Evolutionary conservation across 2,797 vertebrate species (phyloP), one percentile per base, ranked within the genome.

Genomic region (Myotis daubentonii): DNA sequence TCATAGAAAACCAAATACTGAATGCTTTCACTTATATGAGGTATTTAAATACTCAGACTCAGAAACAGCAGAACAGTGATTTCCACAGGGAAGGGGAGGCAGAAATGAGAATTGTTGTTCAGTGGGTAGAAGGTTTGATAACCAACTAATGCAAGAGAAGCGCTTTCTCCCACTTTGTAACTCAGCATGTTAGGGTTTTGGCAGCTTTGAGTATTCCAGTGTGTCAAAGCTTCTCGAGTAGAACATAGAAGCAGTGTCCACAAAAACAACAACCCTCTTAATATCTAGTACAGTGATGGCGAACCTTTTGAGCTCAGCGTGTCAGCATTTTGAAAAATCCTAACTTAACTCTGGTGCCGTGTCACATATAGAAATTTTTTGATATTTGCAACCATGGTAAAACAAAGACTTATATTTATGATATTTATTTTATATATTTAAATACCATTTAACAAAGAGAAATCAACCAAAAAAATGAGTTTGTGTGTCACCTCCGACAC

Each of bases 91-190:
- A 8, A 19, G 25, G 5, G 13, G 20, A 38, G 25, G 33, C 23
- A 12, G 55, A 62, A 79, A 79, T 51, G 12, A 49, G 22, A 72
- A 57, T 72, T 22, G 19, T 8, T 82, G 1, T 66, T 53, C 28
- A 75, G 16, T 33, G 44, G 10, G 20, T 53, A 66, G 65, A 84
- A 75, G 17, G 13, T 41, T 75, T 83, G 95, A 33, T 87, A 92
- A 80, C 38, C 65, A 96, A 74, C 53, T 96, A 97, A 97, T 33
- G 65, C 25, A 93, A 93, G 22, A 44, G 49, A 87, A 53, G 9
- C 25, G 47, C 33, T 36, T 8, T 76, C 13, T 91, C 78, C 22
- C 16, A 71, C 33, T 36, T 65, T n/a, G 51, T 33, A 65, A 86
- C 12, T 85, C 20, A 84, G 33, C 38, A 55, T 33, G 13, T 28